Evolutionary conservation across 1,140 invertebrate species (phyloP).

Genomic region (Bombus difficillimus): DNA sequence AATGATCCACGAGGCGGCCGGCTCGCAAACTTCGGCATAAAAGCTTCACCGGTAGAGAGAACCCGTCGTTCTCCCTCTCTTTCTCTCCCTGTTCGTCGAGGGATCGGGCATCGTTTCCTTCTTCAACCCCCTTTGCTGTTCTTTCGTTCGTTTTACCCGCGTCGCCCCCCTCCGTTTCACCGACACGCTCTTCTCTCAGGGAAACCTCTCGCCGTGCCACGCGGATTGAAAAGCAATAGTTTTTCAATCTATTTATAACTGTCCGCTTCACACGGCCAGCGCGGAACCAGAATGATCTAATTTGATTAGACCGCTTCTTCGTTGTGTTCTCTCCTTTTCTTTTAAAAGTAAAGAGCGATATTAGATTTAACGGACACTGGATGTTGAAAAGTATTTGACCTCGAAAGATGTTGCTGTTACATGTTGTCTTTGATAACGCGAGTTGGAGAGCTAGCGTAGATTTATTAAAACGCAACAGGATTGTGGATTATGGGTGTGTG

Average conservation of each 20-base stretch:
- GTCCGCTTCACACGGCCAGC: constrained; percentile 62
- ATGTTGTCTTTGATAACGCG: neutral
- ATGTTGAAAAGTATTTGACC: neutral
- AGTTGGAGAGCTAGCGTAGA: too few relatives aligned
- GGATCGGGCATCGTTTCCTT: constrained; percentile 36
- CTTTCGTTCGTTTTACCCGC: constrained; percentile 59
- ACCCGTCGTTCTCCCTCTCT: constrained; percentile 34
- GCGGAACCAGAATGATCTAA: constrained; percentile 35
- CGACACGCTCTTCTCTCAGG: constrained; percentile 19
- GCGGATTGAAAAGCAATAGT: constrained; percentile 74
- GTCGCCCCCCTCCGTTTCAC: neutral
- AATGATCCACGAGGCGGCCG: constrained; percentile 70
- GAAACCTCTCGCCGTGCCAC: constrained; percentile 56
- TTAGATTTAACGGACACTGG: neutral
- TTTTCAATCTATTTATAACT: constrained; percentile 76
- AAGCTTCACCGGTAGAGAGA: constrained; percentile 68
- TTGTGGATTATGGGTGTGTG: too few relatives aligned
- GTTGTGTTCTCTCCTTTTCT: too few relatives aligned
- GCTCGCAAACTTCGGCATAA: constrained; percentile 74
- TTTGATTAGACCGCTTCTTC: constrained; percentile 40
- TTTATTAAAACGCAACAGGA: too few relatives aligned
- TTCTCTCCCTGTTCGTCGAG: neutral
- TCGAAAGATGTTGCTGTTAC: neutral
- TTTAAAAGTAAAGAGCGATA: fast-evolving
- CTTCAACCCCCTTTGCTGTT: constrained; percentile 48